A percentile compares a stretch with the other conserved stretches of the same genome.
Evolutionary conservation across 1,140 invertebrate genomes (phyloP).

Genomic region (Micrasema longulum): DNA sequence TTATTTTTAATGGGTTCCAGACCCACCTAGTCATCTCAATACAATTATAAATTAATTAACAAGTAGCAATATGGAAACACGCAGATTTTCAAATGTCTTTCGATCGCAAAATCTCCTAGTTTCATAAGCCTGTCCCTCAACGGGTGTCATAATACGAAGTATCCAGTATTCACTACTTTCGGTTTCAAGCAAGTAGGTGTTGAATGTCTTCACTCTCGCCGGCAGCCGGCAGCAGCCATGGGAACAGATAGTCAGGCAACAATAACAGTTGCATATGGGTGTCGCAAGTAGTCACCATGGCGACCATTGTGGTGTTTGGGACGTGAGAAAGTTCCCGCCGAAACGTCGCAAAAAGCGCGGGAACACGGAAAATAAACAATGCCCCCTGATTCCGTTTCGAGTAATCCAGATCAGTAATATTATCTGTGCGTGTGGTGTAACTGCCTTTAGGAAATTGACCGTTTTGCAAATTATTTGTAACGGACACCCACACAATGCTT

Average conservation of each 20-base stretch:
- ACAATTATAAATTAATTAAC: neutral
- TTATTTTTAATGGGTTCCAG: neutral
- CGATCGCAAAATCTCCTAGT: neutral
- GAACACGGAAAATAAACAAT: constrained; percentile 62
- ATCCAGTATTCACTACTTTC: constrained; percentile 8
- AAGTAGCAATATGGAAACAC: neutral
- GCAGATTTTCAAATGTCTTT: neutral
- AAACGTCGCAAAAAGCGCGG: constrained; percentile 65
- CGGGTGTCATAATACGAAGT: neutral
- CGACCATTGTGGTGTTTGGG: constrained; percentile 58
- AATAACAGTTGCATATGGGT: constrained; percentile 36
- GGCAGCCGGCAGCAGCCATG: constrained; percentile 14
- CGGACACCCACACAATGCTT: constrained; percentile 37
- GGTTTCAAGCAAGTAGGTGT: too few species aligned
- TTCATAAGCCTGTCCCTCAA: neutral
- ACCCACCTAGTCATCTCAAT: neutral
- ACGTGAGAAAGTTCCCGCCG: constrained; percentile 68
- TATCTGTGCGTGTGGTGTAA: constrained; percentile 37
- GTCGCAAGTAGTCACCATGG: constrained; percentile 31
- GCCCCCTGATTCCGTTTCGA: constrained; percentile 59
- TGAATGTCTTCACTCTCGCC: constrained; percentile 17
- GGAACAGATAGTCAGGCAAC: constrained; percentile 13
- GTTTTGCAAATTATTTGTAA: constrained; percentile 35
- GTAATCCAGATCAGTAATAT: constrained; percentile 39
- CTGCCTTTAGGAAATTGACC: constrained; percentile 30